phyloP scores from a whole-genome alignment of 2,888 invertebrate genomes.

The Caenorhabditis wallacei region DNA sequence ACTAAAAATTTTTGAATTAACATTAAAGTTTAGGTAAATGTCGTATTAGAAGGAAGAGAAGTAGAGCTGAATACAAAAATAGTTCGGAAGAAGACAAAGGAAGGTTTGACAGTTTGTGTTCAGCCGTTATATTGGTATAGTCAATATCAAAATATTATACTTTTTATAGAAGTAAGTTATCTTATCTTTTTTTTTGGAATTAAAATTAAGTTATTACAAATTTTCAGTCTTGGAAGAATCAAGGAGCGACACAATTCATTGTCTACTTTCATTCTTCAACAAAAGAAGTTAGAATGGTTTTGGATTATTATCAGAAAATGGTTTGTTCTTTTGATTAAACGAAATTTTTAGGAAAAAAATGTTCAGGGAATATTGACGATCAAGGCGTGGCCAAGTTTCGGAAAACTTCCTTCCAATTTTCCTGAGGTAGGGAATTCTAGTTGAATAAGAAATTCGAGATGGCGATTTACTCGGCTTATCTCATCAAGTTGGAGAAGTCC shows the following conservation, averaged over 20 bases:
- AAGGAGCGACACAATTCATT: conserved; percentile 65
- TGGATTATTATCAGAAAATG: conserved; percentile 62
- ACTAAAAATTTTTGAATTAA: background rate
- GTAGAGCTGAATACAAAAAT: background rate
- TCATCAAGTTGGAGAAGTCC: too few species aligned
- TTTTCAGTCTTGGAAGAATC: conserved; percentile 58
- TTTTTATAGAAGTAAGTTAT: conserved; percentile 67
- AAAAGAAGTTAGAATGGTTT: conserved; percentile 44
- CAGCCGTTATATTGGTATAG: conserved; percentile 71
- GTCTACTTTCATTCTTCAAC: conserved; percentile 70
- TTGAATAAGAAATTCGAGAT: background rate
- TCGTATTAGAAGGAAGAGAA: background rate
- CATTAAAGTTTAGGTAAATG: background rate
- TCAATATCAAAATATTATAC: conserved; percentile 65
- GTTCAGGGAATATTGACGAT: conserved; percentile 28
- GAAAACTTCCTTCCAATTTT: background rate
- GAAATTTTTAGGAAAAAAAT: too few species aligned
- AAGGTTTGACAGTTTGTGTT: conserved; percentile 69
- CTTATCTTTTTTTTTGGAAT: too few species aligned
- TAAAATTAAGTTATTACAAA: background rate
- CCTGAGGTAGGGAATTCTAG: conserved; percentile 5
- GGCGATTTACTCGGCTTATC: too few species aligned
- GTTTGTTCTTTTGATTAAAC: conserved; percentile 25
- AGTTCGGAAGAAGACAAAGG: background rate
- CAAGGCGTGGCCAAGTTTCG: conserved; percentile 39